Base-by-base conservation (phyloP, 2,113 vertebrate genomes). In the Seriola quinqueradiata region DNA sequence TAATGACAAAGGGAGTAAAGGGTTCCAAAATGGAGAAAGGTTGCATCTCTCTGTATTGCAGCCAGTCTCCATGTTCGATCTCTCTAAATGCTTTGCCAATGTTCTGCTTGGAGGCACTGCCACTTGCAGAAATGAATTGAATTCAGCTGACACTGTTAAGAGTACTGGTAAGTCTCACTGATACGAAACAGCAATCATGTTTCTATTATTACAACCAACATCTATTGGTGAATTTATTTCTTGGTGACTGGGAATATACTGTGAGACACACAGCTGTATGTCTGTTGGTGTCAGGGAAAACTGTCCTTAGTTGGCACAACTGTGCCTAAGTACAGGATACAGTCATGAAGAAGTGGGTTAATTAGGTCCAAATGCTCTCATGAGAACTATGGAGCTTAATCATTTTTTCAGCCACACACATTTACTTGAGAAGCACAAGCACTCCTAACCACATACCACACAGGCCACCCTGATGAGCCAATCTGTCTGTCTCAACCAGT, bases 331-430 rank as follows among this genome's bases (percentile, higher is more conserved):
- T 70, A 40, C 57, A 68, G 60, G 50, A 81, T 14, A 12, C 12
- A 6, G 71, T 32, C 42, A 73, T 59, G 73, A 84, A 86, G 75
- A 83, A 82, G 28, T 50, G 63, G 69, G 52, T 72, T 86, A 83
- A 88, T 86, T 77, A 55, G 50, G 32, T 59, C 71, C 67, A 84
- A 92, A 82, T 40, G 55, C 34, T 79, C 79, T 85, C 79, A 55
- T 17, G 85, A 87, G 79, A 64, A 75, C 57, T 21, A 13, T 23
- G 58, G 36, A 84, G 67, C 17, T 40, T 69, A 77, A 90, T 89
- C 69, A 79, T 85, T 63, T 69, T 64, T 52, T 83, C 64, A 77
- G 71, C 59, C 64, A 36, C 71, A 81, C 74, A 76, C 52, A 82
- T 70, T 79, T 2, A 55, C 65, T 65, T 23, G 19, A 79, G 69